Conservation (phyloP, 2,888 invertebrate species). For the Cerceris ruficornis region DNA sequence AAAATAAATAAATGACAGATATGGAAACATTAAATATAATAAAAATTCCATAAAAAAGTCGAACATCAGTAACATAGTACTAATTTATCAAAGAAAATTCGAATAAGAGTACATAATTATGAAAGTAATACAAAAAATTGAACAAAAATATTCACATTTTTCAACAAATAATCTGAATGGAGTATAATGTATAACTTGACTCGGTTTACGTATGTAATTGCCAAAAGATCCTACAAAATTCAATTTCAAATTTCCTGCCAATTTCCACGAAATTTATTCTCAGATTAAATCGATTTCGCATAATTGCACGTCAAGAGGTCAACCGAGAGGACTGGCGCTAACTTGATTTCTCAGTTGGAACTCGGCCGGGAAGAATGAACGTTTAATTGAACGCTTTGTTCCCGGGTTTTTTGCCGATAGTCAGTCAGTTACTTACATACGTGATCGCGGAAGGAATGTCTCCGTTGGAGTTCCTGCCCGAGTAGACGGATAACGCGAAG, state of each 20-base stretch:
- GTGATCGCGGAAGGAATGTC: conserved; percentile 55
- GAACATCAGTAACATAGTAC: too few species aligned
- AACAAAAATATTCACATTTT: too few species aligned
- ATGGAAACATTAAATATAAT: too few species aligned
- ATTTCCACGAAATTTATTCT: background rate
- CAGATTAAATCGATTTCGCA: background rate
- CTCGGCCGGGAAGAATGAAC: conserved; percentile 19
- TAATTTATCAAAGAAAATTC: too few species aligned
- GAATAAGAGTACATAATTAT: too few species aligned
- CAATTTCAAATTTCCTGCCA: background rate
- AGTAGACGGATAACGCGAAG: conserved; percentile 46
- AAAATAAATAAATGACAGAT: too few species aligned
- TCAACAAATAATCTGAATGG: too few species aligned
- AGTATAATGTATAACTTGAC: too few species aligned
- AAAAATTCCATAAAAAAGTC: too few species aligned
- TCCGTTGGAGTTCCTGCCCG: conserved; percentile 15
- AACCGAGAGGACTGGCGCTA: conserved; percentile 32
- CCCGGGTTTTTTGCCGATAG: conserved; percentile 44
- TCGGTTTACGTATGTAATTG: too few species aligned
- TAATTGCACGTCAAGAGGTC: background rate
- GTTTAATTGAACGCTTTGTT: conserved; percentile 66
- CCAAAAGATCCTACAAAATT: too few species aligned
- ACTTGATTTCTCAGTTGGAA: conserved; percentile 46
- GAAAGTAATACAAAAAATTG: too few species aligned
- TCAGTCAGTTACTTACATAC: conserved; percentile 12